Percentiles rank a stretch among this genome's conserved stretches.
phyloP scores from a whole-genome alignment of 2,888 invertebrate species.

The Creontiades dilutus region DNA sequence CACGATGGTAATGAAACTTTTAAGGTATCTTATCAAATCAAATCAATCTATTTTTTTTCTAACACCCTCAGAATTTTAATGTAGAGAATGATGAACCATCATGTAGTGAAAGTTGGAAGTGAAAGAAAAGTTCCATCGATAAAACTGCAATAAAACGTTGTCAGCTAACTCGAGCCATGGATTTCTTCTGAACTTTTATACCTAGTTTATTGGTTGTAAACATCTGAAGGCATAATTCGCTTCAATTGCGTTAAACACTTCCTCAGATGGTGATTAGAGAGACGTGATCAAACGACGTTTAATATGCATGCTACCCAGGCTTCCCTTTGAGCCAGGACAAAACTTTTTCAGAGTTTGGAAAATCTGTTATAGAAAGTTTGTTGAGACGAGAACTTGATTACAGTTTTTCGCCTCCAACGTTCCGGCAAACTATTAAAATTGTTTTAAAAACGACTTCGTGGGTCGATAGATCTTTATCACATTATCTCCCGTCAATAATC shows the following conservation, averaged over 20 bases:
- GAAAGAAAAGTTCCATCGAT: too few relatives aligned
- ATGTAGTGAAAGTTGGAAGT: too few relatives aligned
- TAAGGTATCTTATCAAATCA: too few relatives aligned
- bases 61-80: too few relatives aligned
- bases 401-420: background rate
- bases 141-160: background rate
- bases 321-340: constrained; percentile 5
- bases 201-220: constrained; percentile 21
- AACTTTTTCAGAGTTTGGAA: constrained; percentile 34
- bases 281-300: constrained; percentile 29
- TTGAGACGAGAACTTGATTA: background rate
- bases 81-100: too few relatives aligned
- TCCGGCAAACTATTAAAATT: background rate
- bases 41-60: too few relatives aligned
- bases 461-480: background rate
- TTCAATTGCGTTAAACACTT: constrained; percentile 13
- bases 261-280: constrained; percentile 43
- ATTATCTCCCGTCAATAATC: background rate
- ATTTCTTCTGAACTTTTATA: background rate
- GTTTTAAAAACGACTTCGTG: background rate
- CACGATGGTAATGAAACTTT: too few relatives aligned
- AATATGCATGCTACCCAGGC: constrained; percentile 21
- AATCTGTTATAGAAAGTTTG: constrained; percentile 1
- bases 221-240: constrained; percentile 9
- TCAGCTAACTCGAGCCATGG: background rate